These are phyloP conservation scores for Lophius americanus DNA, from an alignment of 2,797 vertebrate species.

Conservation along the genomic window DNA sequence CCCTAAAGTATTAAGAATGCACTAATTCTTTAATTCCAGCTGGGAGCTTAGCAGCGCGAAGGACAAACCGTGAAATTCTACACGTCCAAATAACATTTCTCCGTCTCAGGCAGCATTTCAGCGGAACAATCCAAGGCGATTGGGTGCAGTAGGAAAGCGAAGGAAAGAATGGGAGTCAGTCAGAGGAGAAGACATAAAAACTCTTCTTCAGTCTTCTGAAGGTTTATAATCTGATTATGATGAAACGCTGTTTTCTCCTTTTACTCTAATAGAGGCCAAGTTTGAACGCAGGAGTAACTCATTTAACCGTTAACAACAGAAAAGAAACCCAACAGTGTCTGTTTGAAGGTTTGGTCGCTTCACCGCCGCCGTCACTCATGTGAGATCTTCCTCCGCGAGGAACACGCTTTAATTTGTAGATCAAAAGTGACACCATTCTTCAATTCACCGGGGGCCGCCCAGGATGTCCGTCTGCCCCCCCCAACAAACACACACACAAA, in stretches of 20 bases:
- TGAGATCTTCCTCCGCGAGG: conserved; percentile 35
- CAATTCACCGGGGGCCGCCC: conserved; percentile 68
- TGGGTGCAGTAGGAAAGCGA: not conserved
- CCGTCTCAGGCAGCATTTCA: conserved; percentile 18
- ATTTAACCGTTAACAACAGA: conserved; percentile 18
- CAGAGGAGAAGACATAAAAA: conserved; percentile 31
- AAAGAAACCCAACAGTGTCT: conserved; percentile 12
- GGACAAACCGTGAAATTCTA: conserved; percentile 27
- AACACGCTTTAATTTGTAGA: conserved; percentile 76
- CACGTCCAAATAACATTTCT: not conserved
- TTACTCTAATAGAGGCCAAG: not conserved
- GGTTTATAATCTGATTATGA: conserved; percentile 22
- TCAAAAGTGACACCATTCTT: conserved; percentile 74
- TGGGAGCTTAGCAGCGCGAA: conserved; percentile 23
- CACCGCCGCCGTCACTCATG: conserved; percentile 46
- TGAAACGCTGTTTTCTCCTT: conserved; percentile 30
- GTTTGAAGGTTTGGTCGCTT: conserved; percentile 31
- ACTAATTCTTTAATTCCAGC: conserved; percentile 32
- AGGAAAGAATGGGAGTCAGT: conserved; percentile 29
- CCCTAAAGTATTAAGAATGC: conserved; percentile 9
- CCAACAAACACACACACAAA: not conserved
- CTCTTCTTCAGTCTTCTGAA: conserved; percentile 30
- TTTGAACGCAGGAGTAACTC: conserved; percentile 18
- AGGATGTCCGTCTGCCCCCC: conserved; percentile 48
- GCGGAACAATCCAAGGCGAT: not conserved